Evolutionary conservation across 1,140 invertebrate species (phyloP).

Genomic region (Frieseomelitta varia): DNA sequence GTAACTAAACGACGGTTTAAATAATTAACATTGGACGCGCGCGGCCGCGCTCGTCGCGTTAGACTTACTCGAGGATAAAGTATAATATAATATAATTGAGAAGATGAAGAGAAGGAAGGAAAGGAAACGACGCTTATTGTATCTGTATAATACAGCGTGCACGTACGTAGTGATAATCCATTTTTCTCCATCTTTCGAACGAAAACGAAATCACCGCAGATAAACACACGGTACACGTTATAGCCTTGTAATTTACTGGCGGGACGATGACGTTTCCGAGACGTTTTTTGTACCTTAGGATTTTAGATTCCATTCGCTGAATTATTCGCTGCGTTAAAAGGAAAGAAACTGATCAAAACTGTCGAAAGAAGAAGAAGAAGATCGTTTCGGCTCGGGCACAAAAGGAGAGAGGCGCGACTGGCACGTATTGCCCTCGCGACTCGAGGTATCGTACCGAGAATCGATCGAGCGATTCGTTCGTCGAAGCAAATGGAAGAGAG

Average conservation of each 20-base stretch:
- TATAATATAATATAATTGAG: slow-evolving; percentile 18
- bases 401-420: not conserved
- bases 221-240: not conserved
- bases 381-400: not conserved
- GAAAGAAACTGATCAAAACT: too few species aligned
- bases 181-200: not conserved
- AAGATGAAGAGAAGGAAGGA: slow-evolving; percentile 11
- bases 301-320: too few species aligned
- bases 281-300: slow-evolving; percentile 17
- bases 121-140: slow-evolving; percentile 39
- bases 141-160: slow-evolving; percentile 52
- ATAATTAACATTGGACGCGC: slow-evolving; percentile 69
- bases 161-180: slow-evolving; percentile 30
- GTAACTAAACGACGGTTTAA: slow-evolving; percentile 66
- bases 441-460: not conserved
- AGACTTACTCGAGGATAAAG: slow-evolving; percentile 64
- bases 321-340: not conserved
- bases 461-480: not conserved
- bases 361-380: not conserved
- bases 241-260: not conserved
- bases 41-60: slow-evolving; percentile 49
- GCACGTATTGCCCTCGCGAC: not conserved
- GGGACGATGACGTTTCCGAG: not conserved
- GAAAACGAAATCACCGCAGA: slow-evolving; percentile 2
- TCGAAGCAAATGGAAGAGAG: not conserved